These are phyloP conservation scores for Hydractinia symbiolongicarpus DNA, from an alignment of 30 jellyfish, hydroid and myxozoan genomes.

Conservation along the genomic window DNA sequence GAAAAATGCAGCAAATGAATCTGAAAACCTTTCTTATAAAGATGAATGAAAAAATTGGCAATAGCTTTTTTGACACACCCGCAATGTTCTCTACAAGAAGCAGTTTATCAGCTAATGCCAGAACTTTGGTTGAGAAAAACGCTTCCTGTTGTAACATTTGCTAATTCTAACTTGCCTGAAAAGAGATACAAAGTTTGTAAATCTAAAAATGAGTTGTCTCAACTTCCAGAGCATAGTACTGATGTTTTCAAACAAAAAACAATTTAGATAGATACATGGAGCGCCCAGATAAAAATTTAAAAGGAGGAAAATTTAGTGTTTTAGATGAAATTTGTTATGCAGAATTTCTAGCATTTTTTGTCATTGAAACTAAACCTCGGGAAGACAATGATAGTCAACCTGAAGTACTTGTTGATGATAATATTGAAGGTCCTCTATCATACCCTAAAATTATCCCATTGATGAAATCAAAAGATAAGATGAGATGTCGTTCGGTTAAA, in stretches of 20 bases:
- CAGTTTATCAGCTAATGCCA: conserved; percentile 14
- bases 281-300: neutral
- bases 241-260: neutral
- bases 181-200: neutral
- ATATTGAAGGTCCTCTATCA: neutral
- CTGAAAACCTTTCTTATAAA: neutral
- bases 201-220: neutral
- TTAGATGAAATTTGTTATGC: conserved; percentile 13
- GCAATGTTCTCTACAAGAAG: conserved; percentile 7
- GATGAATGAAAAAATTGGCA: neutral
- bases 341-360: neutral
- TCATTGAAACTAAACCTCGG: neutral
- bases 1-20: conserved; percentile 11
- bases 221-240: conserved; percentile 8
- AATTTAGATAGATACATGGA: conserved; percentile 3
- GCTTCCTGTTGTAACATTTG: neutral
- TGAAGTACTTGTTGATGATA: neutral
- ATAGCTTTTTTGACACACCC: conserved; percentile 1
- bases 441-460: conserved; percentile 4
- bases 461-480: neutral
- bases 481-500: neutral
- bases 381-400: conserved; percentile 3
- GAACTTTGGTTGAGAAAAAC: conserved; percentile 1
- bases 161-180: neutral
- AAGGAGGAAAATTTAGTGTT: neutral